A percentile compares a stretch with the other conserved stretches of the same genome.
Conservation (phyloP, 2,797 vertebrate genomes). For the Aselliscus stoliczkanus region DNA sequence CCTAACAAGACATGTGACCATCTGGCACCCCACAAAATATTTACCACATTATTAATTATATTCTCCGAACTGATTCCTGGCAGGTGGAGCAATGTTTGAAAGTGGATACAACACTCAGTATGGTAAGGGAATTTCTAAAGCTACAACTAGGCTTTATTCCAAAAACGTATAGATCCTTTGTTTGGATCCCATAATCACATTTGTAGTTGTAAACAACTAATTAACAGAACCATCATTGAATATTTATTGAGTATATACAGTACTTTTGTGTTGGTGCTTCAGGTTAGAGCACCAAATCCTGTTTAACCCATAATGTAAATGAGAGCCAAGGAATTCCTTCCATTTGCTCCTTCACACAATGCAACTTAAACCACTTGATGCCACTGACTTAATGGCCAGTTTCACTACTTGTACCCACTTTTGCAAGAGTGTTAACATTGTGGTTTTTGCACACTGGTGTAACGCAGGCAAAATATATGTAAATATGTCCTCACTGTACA, state of each 20-base stretch:
- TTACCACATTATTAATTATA: too few relatives aligned
- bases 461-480: neutral
- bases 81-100: neutral
- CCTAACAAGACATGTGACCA: too few relatives aligned
- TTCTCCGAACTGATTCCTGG: too few relatives aligned
- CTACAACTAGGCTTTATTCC: neutral
- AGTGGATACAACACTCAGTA: neutral
- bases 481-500: neutral
- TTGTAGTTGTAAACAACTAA: neutral
- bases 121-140: neutral
- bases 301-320: neutral
- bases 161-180: neutral
- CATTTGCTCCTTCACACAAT: neutral
- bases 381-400: neutral
- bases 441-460: neutral
- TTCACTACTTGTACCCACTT: neutral
- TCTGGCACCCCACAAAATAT: too few relatives aligned
- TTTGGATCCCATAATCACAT: neutral
- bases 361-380: neutral
- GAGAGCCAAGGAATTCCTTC: neutral
- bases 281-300: neutral
- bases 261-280: neutral
- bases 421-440: neutral
- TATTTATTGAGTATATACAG: neutral
- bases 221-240: neutral